Evolutionary conservation across 1,140 invertebrate genomes (phyloP).

Genomic region (Brachionus sp.): DNA sequence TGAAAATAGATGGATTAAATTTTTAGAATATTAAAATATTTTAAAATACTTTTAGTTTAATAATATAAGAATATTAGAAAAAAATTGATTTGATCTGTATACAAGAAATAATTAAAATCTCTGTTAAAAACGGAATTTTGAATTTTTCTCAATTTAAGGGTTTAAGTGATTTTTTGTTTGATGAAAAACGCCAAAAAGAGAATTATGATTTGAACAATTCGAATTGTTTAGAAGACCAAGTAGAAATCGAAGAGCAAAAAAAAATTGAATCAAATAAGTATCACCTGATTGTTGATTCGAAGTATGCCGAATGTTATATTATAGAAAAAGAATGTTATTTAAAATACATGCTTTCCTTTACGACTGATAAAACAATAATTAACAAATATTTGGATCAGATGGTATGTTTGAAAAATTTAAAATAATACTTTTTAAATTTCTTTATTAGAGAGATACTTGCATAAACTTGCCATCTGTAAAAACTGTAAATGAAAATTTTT

Average conservation of each 20-base stretch:
- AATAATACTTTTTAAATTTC: neutral
- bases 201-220: neutral
- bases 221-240: neutral
- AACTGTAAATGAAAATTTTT: constrained; percentile 32
- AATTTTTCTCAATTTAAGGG: constrained; percentile 28
- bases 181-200: constrained; percentile 30
- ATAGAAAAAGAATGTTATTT: constrained; percentile 43
- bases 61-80: too few relatives aligned
- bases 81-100: too few relatives aligned
- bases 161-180: constrained; percentile 33
- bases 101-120: too few relatives aligned
- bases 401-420: constrained; percentile 1
- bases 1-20: too few relatives aligned
- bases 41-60: too few relatives aligned
- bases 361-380: constrained; percentile 11
- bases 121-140: too few relatives aligned
- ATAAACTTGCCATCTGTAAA: constrained; percentile 20
- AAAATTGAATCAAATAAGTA: neutral
- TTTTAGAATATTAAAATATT: too few relatives aligned
- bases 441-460: constrained; percentile 10
- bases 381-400: constrained; percentile 40
- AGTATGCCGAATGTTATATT: constrained; percentile 20
- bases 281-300: constrained; percentile 27
- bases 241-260: neutral
- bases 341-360: constrained; percentile 30